A percentile compares a stretch with the other conserved stretches of the same genome.
Evolutionary conservation across 2,113 vertebrate species (phyloP).

Genomic region (Amphiprion percula): DNA sequence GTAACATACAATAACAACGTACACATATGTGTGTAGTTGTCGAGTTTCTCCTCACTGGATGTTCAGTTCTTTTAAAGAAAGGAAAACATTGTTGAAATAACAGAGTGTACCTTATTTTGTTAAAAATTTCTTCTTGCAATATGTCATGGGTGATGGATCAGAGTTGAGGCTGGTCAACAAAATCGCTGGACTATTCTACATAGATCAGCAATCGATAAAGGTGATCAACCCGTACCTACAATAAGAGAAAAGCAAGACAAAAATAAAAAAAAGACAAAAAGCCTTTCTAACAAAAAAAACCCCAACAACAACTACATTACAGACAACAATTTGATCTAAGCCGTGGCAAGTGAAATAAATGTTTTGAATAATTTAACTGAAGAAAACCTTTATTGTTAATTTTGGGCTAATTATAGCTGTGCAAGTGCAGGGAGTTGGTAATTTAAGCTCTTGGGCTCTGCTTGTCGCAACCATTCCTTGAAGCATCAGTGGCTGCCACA

Average conservation of each 20-base stretch:
- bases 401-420: slow-evolving; percentile 88
- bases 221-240: neutral
- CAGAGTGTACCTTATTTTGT: too few relatives aligned
- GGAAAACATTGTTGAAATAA: too few relatives aligned
- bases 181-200: neutral
- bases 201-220: neutral
- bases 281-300: slow-evolving; percentile 19
- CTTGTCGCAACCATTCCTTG: slow-evolving; percentile 81
- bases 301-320: slow-evolving; percentile 23
- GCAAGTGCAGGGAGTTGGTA: slow-evolving; percentile 82
- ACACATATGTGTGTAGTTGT: too few relatives aligned
- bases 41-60: too few relatives aligned
- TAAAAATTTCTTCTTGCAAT: neutral
- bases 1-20: too few relatives aligned
- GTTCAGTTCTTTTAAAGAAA: too few relatives aligned
- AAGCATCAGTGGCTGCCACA: slow-evolving; percentile 61
- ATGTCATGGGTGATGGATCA: neutral
- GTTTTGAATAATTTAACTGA: slow-evolving; percentile 92
- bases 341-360: slow-evolving; percentile 89
- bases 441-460: slow-evolving; percentile 83
- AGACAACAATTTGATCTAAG: slow-evolving; percentile 87
- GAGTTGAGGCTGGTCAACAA: neutral
- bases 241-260: neutral
- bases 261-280: neutral
- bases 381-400: slow-evolving; percentile 91